A percentile compares a stretch with the other conserved stretches of the same genome.
Evolutionary conservation across 2,888 invertebrate genomes (phyloP).

Genomic region (Omphaloscelis lunosa): DNA sequence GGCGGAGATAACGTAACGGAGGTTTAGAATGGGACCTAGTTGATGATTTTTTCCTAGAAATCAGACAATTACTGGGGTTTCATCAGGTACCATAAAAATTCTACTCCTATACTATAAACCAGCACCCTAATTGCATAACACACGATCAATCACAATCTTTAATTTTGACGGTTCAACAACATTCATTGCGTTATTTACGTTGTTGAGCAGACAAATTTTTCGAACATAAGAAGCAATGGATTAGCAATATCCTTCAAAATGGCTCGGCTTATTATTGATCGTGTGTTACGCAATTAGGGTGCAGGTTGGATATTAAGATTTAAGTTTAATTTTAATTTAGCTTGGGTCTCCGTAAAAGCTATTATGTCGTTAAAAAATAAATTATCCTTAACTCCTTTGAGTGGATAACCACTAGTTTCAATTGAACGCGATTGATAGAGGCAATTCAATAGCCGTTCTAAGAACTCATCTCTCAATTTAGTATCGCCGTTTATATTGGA

Average conservation of each 20-base stretch:
- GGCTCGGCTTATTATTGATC: too few species aligned
- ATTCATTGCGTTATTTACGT: too few species aligned
- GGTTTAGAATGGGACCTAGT: background rate
- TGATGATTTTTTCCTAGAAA: background rate
- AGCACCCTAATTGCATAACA: too few species aligned
- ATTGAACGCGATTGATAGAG: constrained; percentile 58
- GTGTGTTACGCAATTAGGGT: too few species aligned
- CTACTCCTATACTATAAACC: background rate
- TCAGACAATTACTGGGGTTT: too few species aligned
- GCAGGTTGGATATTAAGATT: background rate
- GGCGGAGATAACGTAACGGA: constrained; percentile 13
- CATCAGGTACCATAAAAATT: background rate
- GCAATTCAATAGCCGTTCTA: constrained; percentile 59
- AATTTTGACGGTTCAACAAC: too few species aligned
- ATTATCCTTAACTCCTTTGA: constrained; percentile 34
- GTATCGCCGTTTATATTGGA: constrained; percentile 53
- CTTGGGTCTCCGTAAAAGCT: constrained; percentile 1
- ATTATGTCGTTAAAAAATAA: constrained; percentile 35
- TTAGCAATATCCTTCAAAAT: too few species aligned
- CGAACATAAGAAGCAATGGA: too few species aligned
- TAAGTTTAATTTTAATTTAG: background rate
- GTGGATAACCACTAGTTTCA: constrained; percentile 51
- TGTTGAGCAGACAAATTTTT: too few species aligned
- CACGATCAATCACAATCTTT: too few species aligned
- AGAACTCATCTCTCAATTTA: constrained; percentile 60